phyloP scores from a whole-genome alignment of 1,140 invertebrate species.

The Tyrophagus putrescentiae region DNA sequence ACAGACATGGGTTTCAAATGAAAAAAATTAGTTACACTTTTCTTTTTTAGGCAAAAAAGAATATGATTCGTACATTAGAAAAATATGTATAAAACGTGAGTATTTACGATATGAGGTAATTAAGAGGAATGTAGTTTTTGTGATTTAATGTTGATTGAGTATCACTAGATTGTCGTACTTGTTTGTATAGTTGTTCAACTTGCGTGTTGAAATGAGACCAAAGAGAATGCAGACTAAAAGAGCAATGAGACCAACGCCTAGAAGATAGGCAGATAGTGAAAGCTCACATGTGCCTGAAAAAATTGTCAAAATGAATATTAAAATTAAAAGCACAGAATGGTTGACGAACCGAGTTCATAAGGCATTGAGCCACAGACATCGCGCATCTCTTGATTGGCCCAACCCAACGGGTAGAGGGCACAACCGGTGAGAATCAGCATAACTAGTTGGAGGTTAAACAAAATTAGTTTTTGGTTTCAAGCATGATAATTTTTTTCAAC shows the following conservation, averaged over 20 bases:
- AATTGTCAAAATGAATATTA: background rate
- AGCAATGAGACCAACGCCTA: background rate
- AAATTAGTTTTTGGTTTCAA: constrained; percentile 20
- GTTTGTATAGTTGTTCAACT: background rate
- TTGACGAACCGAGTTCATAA: constrained; percentile 48
- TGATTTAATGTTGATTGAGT: too few relatives aligned
- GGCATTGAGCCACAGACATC: constrained; percentile 48
- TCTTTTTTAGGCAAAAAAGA: too few relatives aligned
- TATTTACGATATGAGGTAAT: too few relatives aligned
- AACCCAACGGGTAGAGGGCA: constrained; percentile 49
- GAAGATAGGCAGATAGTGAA: background rate
- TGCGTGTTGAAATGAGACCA: background rate
- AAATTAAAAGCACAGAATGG: too few relatives aligned
- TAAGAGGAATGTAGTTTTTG: too few relatives aligned
- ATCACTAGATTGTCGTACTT: constrained; percentile 7
- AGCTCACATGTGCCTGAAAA: background rate
- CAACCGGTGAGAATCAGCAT: constrained; percentile 44
- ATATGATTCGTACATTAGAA: too few relatives aligned
- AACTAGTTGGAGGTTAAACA: constrained; percentile 44
- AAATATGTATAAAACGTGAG: too few relatives aligned
- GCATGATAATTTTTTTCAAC: background rate
- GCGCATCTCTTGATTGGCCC: constrained; percentile 49
- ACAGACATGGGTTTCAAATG: too few relatives aligned
- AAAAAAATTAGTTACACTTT: too few relatives aligned
- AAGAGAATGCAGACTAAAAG: constrained; percentile 3